Evolutionary conservation across 2,797 vertebrate species (phyloP).

Genomic region (Scolopax rusticola): DNA sequence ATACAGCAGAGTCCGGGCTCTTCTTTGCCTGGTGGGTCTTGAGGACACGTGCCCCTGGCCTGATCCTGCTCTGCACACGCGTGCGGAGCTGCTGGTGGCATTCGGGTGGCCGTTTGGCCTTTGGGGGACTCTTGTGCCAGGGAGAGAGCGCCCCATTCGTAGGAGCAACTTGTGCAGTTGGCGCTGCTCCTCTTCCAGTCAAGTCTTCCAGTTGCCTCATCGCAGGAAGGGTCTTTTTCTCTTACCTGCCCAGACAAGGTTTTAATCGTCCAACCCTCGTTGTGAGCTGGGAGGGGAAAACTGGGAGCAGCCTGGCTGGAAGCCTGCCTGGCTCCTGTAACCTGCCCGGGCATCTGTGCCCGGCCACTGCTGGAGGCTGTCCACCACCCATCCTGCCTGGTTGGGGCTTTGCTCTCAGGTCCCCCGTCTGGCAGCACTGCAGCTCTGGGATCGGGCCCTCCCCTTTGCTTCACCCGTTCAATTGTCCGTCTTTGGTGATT

Average conservation of each 20-base stretch:
- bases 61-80: neutral
- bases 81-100: neutral
- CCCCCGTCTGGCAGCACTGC: fast-evolving
- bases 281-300: neutral
- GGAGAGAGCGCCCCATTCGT: fast-evolving
- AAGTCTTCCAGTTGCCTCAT: neutral
- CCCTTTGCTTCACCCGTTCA: neutral
- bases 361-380: fast-evolving
- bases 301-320: constrained; percentile 30
- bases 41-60: fast-evolving
- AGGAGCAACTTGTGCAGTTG: neutral
- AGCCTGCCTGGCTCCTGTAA: neutral
- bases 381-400: neutral
- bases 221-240: constrained; percentile 12
- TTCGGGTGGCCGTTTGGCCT: neutral
- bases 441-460: neutral
- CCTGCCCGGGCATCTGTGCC: neutral
- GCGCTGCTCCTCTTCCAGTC: neutral
- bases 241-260: constrained; percentile 26
- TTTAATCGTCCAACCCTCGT: neutral
- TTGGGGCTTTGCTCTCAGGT: neutral
- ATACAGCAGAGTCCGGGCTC: neutral
- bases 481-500: constrained; percentile 19
- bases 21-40: neutral
- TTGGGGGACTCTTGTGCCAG: fast-evolving